Evolutionary conservation across 2,888 invertebrate species (phyloP).

Genomic region (Melanargia galathea): DNA sequence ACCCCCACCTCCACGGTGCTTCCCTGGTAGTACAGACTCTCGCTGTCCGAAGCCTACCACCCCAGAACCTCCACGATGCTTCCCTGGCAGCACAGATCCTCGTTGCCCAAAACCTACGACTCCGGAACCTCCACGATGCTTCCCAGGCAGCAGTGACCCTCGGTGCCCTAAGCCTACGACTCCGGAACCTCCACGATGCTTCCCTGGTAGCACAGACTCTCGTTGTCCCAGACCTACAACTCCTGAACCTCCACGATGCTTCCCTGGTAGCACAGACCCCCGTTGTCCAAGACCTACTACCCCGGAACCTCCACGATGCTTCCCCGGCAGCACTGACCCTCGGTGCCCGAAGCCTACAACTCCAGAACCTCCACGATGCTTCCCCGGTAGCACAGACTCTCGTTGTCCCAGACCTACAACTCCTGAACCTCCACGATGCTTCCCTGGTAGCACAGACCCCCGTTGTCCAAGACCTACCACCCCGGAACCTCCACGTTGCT

Average conservation of each 20-base stretch:
- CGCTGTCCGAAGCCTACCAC: constrained; percentile 43
- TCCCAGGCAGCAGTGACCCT: constrained; percentile 21
- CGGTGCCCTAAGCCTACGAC: constrained; percentile 27
- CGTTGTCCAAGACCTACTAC: constrained; percentile 51
- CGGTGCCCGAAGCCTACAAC: constrained; percentile 54
- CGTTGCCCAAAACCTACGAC: constrained; percentile 30
- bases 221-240: constrained; percentile 31
- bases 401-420: constrained; percentile 48
- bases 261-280: constrained; percentile 41
- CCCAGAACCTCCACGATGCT: constrained; percentile 29
- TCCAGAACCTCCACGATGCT: constrained; percentile 47
- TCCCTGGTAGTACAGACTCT: constrained; percentile 44
- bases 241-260: constrained; percentile 28
- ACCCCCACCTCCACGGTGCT: constrained; percentile 45
- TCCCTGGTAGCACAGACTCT: constrained; percentile 34
- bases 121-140: constrained; percentile 24
- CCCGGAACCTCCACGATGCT: constrained; percentile 52
- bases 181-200: constrained; percentile 32
- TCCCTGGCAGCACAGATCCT: constrained; percentile 42
- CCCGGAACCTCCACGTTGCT: neutral
- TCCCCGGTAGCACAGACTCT: constrained; percentile 51
- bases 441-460: constrained; percentile 41
- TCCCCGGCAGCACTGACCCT: constrained; percentile 61
- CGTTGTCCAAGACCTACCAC: neutral
- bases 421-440: constrained; percentile 43